Base-by-base conservation (phyloP, 2,113 vertebrate species). In the Neolamprologus modestus region DNA sequence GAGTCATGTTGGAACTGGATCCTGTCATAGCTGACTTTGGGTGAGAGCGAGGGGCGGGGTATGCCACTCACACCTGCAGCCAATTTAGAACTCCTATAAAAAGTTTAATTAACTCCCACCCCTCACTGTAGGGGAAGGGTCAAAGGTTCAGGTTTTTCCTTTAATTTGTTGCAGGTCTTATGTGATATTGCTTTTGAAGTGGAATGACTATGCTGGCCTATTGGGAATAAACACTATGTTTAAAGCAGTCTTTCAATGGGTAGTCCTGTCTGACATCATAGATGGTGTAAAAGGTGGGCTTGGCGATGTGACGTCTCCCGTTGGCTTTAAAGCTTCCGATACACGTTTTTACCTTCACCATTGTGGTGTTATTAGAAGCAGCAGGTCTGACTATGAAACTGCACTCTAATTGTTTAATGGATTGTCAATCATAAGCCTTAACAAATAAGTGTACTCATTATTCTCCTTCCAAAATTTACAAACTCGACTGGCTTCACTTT, bases 301-400 rank as follows among this genome's bases (percentile, higher is more conserved):
- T 76, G 6, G 21, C 13, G 1, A 2, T 14, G 21, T 73, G 68
- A 45, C 3, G 3, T 16, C 3, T 45, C 37, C 13, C 1, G 1
- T 2, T 42, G 35, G 66, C 5, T 45, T 26, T 73, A 16, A 17
- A 73, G 37, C 68, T 26, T 45, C 63, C n/a, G 12, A 16, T 71
- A 42, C 3, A 0, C 0, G 8, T 73, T 73, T 26, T 45, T 14
- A 73, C 68, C 8, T 10, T 42, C 21, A 14, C 13, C 12, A 7
- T 26, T 45, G 37, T 68, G 63, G 19, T 26, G 13, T 45, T 4
- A 7, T 4, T 4, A 73, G 66, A 45, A 73, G 37, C 66, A 45
- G 5, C 13, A 13, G 68, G 40, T 28, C 40, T 5, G 40, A 47
- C 24, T 47, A 17, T 76, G 24, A 76, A 19, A 28, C 68, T 0